phyloP scores from a whole-genome alignment of 2,797 vertebrate genomes.

The Silurus lanzhouensis region DNA sequence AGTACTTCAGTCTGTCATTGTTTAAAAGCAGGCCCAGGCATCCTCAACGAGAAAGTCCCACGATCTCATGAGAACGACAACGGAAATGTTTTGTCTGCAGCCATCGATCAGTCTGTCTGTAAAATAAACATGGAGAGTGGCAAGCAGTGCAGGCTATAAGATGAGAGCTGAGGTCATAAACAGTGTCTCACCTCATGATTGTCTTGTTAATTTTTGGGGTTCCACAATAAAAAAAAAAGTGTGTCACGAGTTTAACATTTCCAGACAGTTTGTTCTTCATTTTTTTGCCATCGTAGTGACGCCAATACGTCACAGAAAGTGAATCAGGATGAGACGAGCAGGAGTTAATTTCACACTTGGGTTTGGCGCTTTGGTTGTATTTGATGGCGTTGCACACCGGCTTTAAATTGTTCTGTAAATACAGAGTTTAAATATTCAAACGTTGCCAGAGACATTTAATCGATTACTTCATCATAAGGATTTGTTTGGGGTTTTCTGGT shows the following conservation, averaged over 20 bases:
- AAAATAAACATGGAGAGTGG: slow-evolving; percentile 44
- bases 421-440: slow-evolving; percentile 4
- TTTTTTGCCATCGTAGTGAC: not conserved
- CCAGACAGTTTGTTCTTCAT: not conserved
- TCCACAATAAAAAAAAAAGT: not conserved
- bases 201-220: slow-evolving; percentile 56
- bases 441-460: slow-evolving; percentile 27
- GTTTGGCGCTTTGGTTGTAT: slow-evolving; percentile 27
- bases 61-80: slow-evolving; percentile 23
- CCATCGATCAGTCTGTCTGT: slow-evolving; percentile 42
- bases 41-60: slow-evolving; percentile 16
- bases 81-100: slow-evolving; percentile 36
- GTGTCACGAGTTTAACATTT: not conserved
- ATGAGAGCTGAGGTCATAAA: slow-evolving; percentile 34
- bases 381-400: slow-evolving; percentile 20
- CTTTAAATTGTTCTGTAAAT: slow-evolving; percentile 8
- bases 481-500: slow-evolving; percentile 6
- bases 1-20: slow-evolving; percentile 14
- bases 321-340: slow-evolving; percentile 26
- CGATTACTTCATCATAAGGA: slow-evolving; percentile 48
- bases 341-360: slow-evolving; percentile 17
- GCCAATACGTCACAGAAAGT: slow-evolving; percentile 3
- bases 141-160: slow-evolving; percentile 21
- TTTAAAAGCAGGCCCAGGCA: not conserved
- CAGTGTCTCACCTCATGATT: slow-evolving; percentile 32